Base-by-base conservation (phyloP, 2,113 vertebrate genomes). In the Thermophis baileyi region DNA sequence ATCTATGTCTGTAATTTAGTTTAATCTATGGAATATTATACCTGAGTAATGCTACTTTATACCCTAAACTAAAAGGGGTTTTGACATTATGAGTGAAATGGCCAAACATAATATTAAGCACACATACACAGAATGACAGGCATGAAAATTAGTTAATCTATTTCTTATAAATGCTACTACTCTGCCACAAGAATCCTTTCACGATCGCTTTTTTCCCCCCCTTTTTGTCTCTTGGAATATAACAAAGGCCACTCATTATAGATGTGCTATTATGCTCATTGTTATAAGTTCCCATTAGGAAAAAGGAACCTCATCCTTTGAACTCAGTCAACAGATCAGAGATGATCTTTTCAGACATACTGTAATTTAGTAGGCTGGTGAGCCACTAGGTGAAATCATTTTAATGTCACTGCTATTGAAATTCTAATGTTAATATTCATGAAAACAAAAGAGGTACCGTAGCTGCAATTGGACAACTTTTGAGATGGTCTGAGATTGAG, bases 51-150 rank as follows among this genome's bases (percentile, higher is more conserved):
- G 1, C 30, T 30, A 7, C 95, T 95, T 90, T 91, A 74, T 92
- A 89, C 10, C 95, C 27, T 89, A 88, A 94, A 89, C 93, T 87
- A 88, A 95, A 95, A 94, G 88, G 60, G n/a, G 63, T 63, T 92
- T 96, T 95, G 94, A 95, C 94, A 95, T 96, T 95, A 85, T 94
- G 88, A 94, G 46, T 92, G 93, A 95, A 94, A 90, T 81, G 93
- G 69, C 30, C 91, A 95, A 88, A 54, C 55, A 90, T 90, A 93
- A 94, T 95, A 85, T 49, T 89, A 57, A 87, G 90, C 94, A 92
- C 74, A 81, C 35, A 81, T 40, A 89, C 47, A 90, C 90, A 94
- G 89, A 90, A 90, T 90, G 88, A 49, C 85, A 94, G 55, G 60
- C 51, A 4, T 74, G 40, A 12, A 89, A 46, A 88, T 92, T 85